Conservation (phyloP, 1,140 invertebrate species). For the Zaprionus ghesquierei region DNA sequence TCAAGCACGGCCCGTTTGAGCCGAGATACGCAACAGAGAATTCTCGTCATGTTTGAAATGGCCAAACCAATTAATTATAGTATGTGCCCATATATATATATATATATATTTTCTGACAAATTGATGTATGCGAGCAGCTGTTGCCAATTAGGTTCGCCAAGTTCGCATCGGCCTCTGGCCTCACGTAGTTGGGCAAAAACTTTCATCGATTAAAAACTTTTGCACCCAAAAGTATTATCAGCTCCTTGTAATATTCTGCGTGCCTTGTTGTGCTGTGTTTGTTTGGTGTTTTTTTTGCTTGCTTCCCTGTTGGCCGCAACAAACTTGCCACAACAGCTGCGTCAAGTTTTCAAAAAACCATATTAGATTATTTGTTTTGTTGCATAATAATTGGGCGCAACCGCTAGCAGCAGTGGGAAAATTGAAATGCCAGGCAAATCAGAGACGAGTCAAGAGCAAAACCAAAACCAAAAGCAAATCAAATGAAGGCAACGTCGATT, state of each 20-base stretch:
- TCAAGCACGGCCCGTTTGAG: neutral
- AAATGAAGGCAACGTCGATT: slow-evolving; percentile 4
- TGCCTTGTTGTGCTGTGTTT: neutral
- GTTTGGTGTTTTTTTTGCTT: neutral
- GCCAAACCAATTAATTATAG: slow-evolving; percentile 33
- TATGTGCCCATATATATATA: slow-evolving; percentile 21
- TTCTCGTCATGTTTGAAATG: slow-evolving; percentile 19
- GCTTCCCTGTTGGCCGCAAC: neutral
- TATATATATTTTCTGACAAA: slow-evolving; percentile 27
- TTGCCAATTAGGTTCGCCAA: slow-evolving; percentile 61
- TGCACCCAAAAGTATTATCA: slow-evolving; percentile 60
- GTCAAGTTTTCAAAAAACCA: slow-evolving; percentile 47
- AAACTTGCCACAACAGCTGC: slow-evolving; percentile 58
- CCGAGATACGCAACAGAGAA: neutral
- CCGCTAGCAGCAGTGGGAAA: neutral
- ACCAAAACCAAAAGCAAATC: slow-evolving; percentile 20
- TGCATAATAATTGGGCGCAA: slow-evolving; percentile 60
- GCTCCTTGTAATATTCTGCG: slow-evolving; percentile 30
- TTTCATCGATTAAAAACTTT: slow-evolving; percentile 77
- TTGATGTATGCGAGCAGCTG: slow-evolving; percentile 48
- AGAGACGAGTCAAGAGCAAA: neutral
- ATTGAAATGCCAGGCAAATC: slow-evolving; percentile 47
- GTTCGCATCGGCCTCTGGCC: slow-evolving; percentile 21
- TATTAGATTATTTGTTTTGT: slow-evolving; percentile 61
- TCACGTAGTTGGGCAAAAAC: slow-evolving; percentile 64